These are phyloP conservation scores for Spheniscus humboldti DNA, from an alignment of 2,797 vertebrate species.

Conservation along the genomic window DNA sequence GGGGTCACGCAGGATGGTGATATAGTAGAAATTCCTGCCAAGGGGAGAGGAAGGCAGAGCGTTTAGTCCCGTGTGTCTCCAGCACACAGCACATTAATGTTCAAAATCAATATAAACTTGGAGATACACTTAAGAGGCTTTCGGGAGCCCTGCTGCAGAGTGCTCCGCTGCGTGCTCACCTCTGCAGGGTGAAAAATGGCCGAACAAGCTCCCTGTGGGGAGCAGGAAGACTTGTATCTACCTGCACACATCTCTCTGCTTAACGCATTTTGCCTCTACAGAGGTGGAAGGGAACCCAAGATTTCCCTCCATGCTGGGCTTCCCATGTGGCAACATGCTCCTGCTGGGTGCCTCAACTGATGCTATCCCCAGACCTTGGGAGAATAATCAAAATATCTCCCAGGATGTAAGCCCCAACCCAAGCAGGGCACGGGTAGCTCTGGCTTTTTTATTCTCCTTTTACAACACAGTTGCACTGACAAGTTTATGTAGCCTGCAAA, in stretches of 20 bases:
- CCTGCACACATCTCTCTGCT: not conserved
- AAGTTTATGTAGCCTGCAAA: not conserved
- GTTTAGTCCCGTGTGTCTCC: not conserved
- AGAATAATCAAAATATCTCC: not conserved
- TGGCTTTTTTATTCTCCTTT: not conserved
- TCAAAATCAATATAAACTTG: not conserved
- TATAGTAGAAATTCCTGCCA: slow-evolving; percentile 93
- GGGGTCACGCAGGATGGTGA: slow-evolving; percentile 94
- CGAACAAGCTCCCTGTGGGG: accelerated
- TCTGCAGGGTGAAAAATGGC: not conserved
- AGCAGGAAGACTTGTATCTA: not conserved
- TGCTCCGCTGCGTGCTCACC: accelerated
- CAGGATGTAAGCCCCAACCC: not conserved
- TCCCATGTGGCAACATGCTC: accelerated
- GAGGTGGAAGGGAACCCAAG: not conserved
- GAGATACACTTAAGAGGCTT: not conserved
- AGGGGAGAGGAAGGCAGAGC: slow-evolving; percentile 26
- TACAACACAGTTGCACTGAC: not conserved
- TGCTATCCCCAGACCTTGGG: not conserved
- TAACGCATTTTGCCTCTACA: not conserved
- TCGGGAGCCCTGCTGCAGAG: not conserved
- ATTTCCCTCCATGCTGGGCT: not conserved
- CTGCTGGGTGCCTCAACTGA: too few relatives aligned
- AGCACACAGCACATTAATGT: accelerated
- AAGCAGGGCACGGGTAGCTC: not conserved